These are phyloP conservation scores for Trichomycterus rosablanca DNA, from an alignment of 2,113 vertebrate genomes.

Conservation along the genomic window DNA sequence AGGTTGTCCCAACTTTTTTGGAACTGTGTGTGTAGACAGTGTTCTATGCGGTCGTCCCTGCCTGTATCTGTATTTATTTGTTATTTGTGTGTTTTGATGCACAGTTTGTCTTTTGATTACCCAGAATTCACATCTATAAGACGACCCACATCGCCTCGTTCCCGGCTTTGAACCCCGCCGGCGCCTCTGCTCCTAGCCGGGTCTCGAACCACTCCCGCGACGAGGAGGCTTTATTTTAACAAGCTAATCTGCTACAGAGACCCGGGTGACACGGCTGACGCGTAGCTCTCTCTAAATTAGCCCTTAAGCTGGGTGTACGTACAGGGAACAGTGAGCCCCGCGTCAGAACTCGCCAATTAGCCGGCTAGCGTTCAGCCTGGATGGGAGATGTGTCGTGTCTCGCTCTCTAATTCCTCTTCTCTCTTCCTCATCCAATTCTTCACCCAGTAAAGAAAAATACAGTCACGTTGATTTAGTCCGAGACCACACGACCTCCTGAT, in stretches of 20 bases:
- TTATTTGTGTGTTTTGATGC: too few relatives aligned
- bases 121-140: too few relatives aligned
- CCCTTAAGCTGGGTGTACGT: conserved; percentile 52
- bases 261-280: conserved; percentile 57
- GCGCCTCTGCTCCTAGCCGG: conserved; percentile 49
- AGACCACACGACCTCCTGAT: conserved; percentile 26
- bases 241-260: conserved; percentile 63
- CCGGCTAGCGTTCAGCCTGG: conserved; percentile 31
- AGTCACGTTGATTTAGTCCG: conserved; percentile 40
- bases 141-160: too few relatives aligned
- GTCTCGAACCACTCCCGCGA: conserved; percentile 51
- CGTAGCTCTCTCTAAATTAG: conserved; percentile 53
- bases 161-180: conserved; percentile 64
- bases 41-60: too few relatives aligned
- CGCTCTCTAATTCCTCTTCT: conserved; percentile 1
- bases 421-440: conserved; percentile 28
- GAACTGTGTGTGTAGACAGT: too few relatives aligned
- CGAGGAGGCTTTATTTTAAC: conserved; percentile 61
- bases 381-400: conserved; percentile 18
- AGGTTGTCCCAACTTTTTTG: too few relatives aligned
- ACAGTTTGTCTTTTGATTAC: too few relatives aligned
- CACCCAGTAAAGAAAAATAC: conserved; percentile 38
- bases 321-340: conserved; percentile 54
- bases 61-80: too few relatives aligned
- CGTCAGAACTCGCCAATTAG: conserved; percentile 50